Evolutionary conservation across 2,888 invertebrate species (phyloP), one percentile per base, ranked within the genome.

Genomic region (Seira ritae): DNA sequence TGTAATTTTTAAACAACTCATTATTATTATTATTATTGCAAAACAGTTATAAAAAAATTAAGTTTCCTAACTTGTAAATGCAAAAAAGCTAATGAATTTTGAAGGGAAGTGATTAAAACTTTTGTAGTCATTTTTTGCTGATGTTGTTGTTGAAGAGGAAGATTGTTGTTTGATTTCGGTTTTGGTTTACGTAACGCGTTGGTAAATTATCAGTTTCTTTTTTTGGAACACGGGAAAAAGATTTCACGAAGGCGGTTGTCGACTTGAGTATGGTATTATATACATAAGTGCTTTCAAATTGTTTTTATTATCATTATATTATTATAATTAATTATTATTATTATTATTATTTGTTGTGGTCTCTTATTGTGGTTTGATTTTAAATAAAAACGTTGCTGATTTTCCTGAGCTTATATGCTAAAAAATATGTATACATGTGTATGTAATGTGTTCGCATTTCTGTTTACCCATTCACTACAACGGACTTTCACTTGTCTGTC

Each of bases 251-350:
- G 62, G 62, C 50, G 55, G 50, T 62, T 68, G 76, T 76, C 67
- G 65, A 70, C 71, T 71, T 31, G 69, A 67, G 74, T 60, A 77
- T 68, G 83, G 83, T 83, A 83, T 83, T 78, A 78, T 77, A 82
- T 83, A 78, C 55, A 70, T 83, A 83, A 78, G 78, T 83, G 83
- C 83, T 83, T 83, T 83, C 78, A 83, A 79, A 74, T 83, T 79
- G 78, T 83, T 83, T 83, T 78, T 83, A 72, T 79, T 79, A 79
- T 76, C 22, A 76, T 76, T 69, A 78, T 75, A 31, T 31, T 31
- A 31, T 31, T 62, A 73, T 71, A 20, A 74, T 74, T 37, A 66
- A 31, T 31, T 31, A 31, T 31, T 31, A 31, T 31, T 31, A 31
- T 60, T 68, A 76, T 76, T 69, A 73, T 79, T 83, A 75, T 83